These are phyloP conservation scores for Knipowitschia caucasica DNA, from an alignment of 2,797 vertebrate genomes.

Conservation along the genomic window DNA sequence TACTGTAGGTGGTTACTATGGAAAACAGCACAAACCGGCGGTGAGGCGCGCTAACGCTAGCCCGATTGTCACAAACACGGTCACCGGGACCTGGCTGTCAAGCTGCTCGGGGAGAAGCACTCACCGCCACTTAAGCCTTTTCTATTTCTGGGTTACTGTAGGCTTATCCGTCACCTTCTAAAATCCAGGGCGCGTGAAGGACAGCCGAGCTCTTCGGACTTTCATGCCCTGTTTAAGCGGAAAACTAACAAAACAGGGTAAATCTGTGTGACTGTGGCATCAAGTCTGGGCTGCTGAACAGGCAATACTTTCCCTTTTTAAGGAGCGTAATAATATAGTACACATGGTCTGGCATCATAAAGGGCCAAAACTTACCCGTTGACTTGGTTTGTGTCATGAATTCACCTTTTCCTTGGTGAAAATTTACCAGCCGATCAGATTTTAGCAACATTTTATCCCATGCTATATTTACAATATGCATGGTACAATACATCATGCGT, in stretches of 20 bases:
- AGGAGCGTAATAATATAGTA: no score
- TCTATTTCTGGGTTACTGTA: conserved; percentile 44
- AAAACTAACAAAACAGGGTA: conserved; percentile 47
- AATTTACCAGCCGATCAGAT: no score
- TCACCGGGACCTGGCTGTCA: conserved; percentile 67
- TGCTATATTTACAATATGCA: no score
- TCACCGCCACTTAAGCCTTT: conserved; percentile 57
- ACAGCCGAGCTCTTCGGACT: conserved; percentile 30
- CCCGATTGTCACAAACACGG: conserved; percentile 70
- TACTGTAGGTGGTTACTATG: conserved; percentile 65
- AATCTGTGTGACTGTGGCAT: conserved; percentile 44
- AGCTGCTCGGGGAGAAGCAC: conserved; percentile 60
- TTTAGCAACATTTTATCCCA: no score
- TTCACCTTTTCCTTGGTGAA: no score
- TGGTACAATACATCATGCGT: no score
- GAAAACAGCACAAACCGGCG: conserved; percentile 69
- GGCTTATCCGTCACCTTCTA: conserved; percentile 45
- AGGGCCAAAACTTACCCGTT: no score
- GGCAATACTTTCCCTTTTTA: background rate
- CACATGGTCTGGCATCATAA: no score
- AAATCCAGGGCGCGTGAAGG: conserved; percentile 37
- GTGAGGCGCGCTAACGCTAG: conserved; percentile 57
- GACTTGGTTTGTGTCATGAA: no score
- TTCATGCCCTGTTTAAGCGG: conserved; percentile 34
- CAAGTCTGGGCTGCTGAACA: conserved; percentile 16